These are phyloP conservation scores for Euglossa dilemma DNA, from an alignment of 1,140 invertebrate species.

Conservation along the genomic window DNA sequence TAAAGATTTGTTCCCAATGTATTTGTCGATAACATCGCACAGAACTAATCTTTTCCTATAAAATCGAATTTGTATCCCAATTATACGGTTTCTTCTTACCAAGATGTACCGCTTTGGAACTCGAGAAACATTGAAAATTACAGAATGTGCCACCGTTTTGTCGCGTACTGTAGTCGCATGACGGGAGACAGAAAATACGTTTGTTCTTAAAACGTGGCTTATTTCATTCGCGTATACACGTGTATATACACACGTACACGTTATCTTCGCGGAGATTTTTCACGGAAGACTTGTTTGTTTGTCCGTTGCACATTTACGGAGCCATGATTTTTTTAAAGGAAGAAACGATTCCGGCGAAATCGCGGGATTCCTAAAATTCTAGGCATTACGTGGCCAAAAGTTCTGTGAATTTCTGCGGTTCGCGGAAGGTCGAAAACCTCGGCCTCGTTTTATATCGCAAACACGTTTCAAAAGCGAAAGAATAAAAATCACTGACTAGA, in stretches of 20 bases:
- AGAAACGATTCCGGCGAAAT: background rate
- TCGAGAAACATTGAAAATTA: too few species aligned
- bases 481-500: constrained; percentile 21
- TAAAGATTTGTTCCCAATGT: too few species aligned
- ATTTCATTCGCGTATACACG: background rate
- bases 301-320: constrained; percentile 8
- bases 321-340: constrained; percentile 6
- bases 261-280: background rate
- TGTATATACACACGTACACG: background rate
- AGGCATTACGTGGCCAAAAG: constrained; percentile 5
- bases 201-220: background rate
- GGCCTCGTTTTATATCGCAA: constrained; percentile 6
- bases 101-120: too few species aligned
- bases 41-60: too few species aligned
- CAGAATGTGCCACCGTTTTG: too few species aligned
- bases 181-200: background rate
- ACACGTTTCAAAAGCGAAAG: constrained; percentile 25
- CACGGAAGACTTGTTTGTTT: constrained; percentile 15
- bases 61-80: too few species aligned
- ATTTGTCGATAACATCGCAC: too few species aligned
- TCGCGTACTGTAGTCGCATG: too few species aligned
- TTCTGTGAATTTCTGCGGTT: constrained; percentile 16
- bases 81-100: too few species aligned
- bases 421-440: background rate
- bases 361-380: constrained; percentile 16